Evolutionary conservation across 1,140 invertebrate species (phyloP), one percentile per base, ranked within the genome.

Genomic region (Nebria ingens): DNA sequence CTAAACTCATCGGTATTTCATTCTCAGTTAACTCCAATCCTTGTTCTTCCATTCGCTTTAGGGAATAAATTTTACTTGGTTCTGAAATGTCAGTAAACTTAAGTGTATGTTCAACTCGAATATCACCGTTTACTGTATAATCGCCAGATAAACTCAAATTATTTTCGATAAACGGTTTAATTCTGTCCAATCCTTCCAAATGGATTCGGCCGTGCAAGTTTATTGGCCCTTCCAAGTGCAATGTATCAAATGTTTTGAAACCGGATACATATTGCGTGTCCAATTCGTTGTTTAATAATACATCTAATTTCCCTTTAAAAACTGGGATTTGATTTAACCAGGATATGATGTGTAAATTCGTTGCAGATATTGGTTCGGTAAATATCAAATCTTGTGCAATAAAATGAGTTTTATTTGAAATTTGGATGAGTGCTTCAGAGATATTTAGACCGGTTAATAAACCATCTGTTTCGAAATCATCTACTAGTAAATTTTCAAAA

Each of bases 371-470:
- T 13, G 67, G 62, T 25, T 68, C 63, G 0, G 59, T 59, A 22
- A 76, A 74, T 55, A 65, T 61, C n/a, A 76, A 61, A 42, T 73
- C 68, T 58, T 72, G 67, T 52, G 70, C 59, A 1, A 76, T 63
- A 21, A 60, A 67, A 40, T 62, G 63, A 2, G 65, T 64, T 11
- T 64, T 68, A 58, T 64, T 57, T 19, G 67, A 62, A 1, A 61
- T 68, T 20, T 62, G 51, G 2, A 71, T 62, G 15, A 71, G 62
- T 53, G 62, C 54, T n/a, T 64, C 53, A 4, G 61, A 55, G 22
- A 68, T 29, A 25, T 51, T 58, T 56, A 62, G 57, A 9, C 54
- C 53, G n/a, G 58, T 51, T 21, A 61, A n/a, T 29, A 22, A 2
- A 17, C 38, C 54, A 2, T 45, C 12, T 2, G 59, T 58, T 12